Conservation (phyloP, 2,888 invertebrate species). For the Melieria omissa region DNA sequence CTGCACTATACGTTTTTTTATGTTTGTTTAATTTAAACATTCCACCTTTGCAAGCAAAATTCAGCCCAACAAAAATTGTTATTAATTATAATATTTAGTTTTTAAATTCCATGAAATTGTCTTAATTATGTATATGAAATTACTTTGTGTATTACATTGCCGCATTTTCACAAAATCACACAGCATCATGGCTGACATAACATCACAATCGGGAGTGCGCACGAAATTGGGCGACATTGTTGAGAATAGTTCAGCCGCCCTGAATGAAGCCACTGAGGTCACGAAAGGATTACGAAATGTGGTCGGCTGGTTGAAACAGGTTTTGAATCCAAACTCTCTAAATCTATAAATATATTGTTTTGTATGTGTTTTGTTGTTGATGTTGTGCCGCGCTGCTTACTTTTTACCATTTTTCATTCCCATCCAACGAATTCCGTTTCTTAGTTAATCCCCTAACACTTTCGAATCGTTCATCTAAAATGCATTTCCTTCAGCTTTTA, state of each 20-base stretch:
- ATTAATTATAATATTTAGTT: too few species aligned
- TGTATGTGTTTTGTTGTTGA: constrained; percentile 5
- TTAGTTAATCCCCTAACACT: too few species aligned
- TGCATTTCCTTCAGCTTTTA: too few species aligned
- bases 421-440: neutral
- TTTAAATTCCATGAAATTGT: too few species aligned
- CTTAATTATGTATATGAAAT: too few species aligned
- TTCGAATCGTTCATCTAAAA: too few species aligned
- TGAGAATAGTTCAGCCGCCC: constrained; percentile 76
- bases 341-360: constrained; percentile 8
- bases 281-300: constrained; percentile 80
- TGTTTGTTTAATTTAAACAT: too few species aligned
- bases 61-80: too few species aligned
- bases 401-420: constrained; percentile 15
- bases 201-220: constrained; percentile 71
- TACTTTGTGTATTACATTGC: constrained; percentile 3
- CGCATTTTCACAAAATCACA: constrained; percentile 24
- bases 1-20: too few species aligned
- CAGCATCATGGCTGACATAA: constrained; percentile 54
- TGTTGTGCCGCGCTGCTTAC: constrained; percentile 8
- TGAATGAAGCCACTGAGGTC: constrained; percentile 67
- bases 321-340: constrained; percentile 48
- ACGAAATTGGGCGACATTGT: constrained; percentile 80
- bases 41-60: too few species aligned
- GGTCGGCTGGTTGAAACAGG: constrained; percentile 87